Evolutionary conservation across 2,113 vertebrate genomes (phyloP).

Genomic region (Nycticryphes semicollaris): DNA sequence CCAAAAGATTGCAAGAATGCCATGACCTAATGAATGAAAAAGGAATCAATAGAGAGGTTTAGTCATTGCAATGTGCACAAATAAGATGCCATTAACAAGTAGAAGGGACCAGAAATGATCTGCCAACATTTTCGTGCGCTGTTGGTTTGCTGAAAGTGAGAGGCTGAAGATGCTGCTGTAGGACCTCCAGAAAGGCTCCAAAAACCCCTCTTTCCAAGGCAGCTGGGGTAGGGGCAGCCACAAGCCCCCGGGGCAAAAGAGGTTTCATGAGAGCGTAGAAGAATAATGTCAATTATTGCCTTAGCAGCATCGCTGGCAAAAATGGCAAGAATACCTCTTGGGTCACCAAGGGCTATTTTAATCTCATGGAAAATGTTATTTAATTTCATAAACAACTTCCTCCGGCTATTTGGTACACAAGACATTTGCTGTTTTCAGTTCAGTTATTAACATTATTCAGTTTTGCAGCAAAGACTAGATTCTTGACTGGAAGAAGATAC

Average conservation of each 20-base stretch:
- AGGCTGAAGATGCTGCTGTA: neutral
- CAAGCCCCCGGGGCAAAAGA: neutral
- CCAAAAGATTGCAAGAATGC: neutral
- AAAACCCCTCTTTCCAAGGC: neutral
- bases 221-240: neutral
- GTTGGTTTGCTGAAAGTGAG: neutral
- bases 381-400: constrained; percentile 46
- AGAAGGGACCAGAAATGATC: neutral
- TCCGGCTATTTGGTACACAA: neutral
- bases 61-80: neutral
- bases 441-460: neutral
- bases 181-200: neutral
- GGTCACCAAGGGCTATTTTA: constrained; percentile 5
- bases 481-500: neutral
- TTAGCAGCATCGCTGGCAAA: neutral
- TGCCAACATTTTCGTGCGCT: neutral
- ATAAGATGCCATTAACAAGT: neutral
- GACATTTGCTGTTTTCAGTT: constrained; percentile 12
- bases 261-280: neutral
- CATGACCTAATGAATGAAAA: neutral
- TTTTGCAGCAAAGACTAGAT: neutral
- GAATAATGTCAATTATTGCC: neutral
- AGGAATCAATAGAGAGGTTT: neutral
- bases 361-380: neutral
- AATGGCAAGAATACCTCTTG: neutral